These are phyloP conservation scores for Motacilla alba DNA, from an alignment of 2,113 vertebrate genomes.

Conservation along the genomic window DNA sequence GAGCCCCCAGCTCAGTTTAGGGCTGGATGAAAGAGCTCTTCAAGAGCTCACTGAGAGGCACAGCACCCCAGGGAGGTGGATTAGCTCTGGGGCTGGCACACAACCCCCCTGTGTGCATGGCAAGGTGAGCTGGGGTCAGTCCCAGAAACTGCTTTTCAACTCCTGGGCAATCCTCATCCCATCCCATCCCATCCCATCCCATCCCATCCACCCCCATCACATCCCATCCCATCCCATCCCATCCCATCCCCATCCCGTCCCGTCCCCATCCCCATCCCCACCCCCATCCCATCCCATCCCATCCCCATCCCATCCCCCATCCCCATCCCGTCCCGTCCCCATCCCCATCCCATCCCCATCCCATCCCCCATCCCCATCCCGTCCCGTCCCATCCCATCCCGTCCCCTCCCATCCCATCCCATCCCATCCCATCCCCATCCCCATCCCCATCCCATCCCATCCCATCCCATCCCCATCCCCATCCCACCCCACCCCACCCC, in stretches of 20 bases:
- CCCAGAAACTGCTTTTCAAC: neutral
- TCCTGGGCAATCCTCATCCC: too few species aligned
- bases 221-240: neutral
- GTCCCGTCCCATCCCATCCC: too few species aligned
- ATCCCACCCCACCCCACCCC: too few species aligned
- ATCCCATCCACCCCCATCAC: neutral
- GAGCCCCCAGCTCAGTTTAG: too few species aligned
- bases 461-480: neutral
- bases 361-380: rapidly evolving
- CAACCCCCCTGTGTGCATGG: rapidly evolving
- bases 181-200: neutral
- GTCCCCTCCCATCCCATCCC: neutral
- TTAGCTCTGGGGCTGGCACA: neutral
- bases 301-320: neutral
- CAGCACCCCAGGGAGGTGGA: neutral
- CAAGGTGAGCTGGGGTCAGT: neutral
- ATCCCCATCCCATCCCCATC: neutral
- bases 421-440: neutral
- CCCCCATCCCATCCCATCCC: neutral
- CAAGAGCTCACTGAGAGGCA: neutral
- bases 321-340: neutral
- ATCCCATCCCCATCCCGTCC: neutral
- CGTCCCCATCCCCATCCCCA: too few species aligned
- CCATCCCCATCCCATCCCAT: neutral
- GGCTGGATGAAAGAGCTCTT: neutral